phyloP scores from a whole-genome alignment of 2,113 vertebrate genomes.

The Boulengeromyrus knoepffleri region DNA sequence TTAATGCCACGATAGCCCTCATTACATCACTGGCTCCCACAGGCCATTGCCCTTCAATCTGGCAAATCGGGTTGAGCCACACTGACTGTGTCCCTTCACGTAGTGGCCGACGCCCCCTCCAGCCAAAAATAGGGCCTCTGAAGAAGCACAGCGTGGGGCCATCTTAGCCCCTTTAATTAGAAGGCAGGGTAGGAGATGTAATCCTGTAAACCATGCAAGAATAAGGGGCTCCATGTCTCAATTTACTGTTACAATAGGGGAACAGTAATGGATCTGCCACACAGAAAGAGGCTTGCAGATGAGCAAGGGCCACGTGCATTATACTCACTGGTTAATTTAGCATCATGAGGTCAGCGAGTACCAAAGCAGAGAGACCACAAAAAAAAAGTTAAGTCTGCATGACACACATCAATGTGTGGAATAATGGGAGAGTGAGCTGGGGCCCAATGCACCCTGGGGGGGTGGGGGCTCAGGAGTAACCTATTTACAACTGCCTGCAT shows the following conservation, averaged over 20 bases:
- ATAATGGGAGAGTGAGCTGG: conserved; percentile 44
- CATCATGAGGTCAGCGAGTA: background rate
- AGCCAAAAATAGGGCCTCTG: conserved; percentile 34
- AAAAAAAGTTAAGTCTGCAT: background rate
- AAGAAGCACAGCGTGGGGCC: conserved; percentile 49
- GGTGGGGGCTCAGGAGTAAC: conserved; percentile 69
- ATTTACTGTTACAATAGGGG: background rate
- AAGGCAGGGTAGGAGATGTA: conserved; percentile 51
- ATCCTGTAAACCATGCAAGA: conserved; percentile 52
- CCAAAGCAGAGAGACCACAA: conserved; percentile 32
- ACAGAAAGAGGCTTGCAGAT: background rate
- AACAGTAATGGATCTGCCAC: background rate
- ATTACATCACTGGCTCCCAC: background rate
- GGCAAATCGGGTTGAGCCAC: conserved; percentile 39
- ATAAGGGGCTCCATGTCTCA: background rate
- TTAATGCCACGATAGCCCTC: background rate
- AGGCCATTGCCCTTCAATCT: conserved; percentile 12
- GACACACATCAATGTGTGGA: conserved; percentile 46
- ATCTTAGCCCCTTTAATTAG: conserved; percentile 64
- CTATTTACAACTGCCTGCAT: conserved; percentile 81
- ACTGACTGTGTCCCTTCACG: conserved; percentile 45
- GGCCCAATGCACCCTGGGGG: conserved; percentile 52
- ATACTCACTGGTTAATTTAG: background rate
- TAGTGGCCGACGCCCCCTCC: background rate
- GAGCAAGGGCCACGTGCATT: background rate